Evolutionary conservation across 1,140 invertebrate genomes (phyloP).

Genomic region (Cotesia vestalis): DNA sequence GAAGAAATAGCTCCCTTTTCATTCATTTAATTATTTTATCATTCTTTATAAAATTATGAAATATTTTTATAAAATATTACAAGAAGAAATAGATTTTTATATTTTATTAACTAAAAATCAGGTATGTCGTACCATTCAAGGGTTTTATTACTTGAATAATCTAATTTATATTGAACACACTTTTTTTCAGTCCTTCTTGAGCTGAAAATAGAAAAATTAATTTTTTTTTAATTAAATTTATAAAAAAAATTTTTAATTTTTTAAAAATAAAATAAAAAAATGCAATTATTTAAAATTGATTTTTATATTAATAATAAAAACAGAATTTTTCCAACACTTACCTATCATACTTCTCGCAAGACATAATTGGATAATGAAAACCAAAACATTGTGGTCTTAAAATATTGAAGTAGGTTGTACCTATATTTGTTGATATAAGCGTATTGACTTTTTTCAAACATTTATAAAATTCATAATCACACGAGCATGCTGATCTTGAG

Average conservation of each 20-base stretch:
- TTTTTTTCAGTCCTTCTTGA: slow-evolving; percentile 59
- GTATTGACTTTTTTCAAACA: slow-evolving; percentile 67
- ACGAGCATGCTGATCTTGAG: slow-evolving; percentile 67
- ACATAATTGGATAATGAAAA: slow-evolving; percentile 64
- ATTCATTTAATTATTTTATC: no score
- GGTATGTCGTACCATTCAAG: slow-evolving; percentile 70
- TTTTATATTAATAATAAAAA: not conserved
- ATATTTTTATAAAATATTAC: not conserved
- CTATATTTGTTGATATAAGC: slow-evolving; percentile 65
- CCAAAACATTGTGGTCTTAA: slow-evolving; percentile 69
- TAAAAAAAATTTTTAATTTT: no score
- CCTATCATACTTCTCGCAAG: slow-evolving; percentile 62
- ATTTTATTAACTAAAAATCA: slow-evolving; percentile 50
- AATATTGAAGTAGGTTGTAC: slow-evolving; percentile 68
- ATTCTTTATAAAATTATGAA: not conserved
- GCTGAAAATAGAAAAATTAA: slow-evolving; percentile 54
- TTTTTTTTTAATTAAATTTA: not conserved
- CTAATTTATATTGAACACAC: slow-evolving; percentile 65
- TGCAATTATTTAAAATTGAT: no score
- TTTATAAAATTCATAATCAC: slow-evolving; percentile 67
- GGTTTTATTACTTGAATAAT: slow-evolving; percentile 63
- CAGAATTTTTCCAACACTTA: slow-evolving; percentile 40
- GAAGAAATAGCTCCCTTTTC: no score
- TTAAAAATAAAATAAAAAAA: no score
- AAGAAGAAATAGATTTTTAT: not conserved